Percentiles rank a stretch among this genome's conserved stretches.
phyloP scores from a whole-genome alignment of 2,113 vertebrate genomes.

The Scortum barcoo region DNA sequence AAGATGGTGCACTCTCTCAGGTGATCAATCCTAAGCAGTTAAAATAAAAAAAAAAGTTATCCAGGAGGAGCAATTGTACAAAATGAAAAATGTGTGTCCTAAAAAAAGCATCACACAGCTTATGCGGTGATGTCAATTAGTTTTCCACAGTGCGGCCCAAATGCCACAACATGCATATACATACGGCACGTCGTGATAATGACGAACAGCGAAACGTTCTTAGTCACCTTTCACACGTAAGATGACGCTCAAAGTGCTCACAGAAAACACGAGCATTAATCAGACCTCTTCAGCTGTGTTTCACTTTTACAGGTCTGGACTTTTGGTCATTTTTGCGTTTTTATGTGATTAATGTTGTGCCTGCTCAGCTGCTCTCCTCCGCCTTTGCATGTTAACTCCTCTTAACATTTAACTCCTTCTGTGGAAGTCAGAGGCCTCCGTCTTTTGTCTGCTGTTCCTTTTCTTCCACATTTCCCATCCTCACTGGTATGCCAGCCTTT shows the following conservation, averaged over 20 bases:
- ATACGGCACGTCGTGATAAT: too few species aligned
- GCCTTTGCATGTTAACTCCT: constrained; percentile 17
- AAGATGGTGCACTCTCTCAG: neutral
- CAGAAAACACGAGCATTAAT: neutral
- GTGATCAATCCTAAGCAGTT: neutral
- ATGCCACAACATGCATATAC: too few species aligned
- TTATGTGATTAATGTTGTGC: neutral
- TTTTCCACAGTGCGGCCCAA: too few species aligned
- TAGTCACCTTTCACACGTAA: neutral
- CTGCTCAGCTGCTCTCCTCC: constrained; percentile 25
- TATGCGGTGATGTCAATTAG: too few species aligned
- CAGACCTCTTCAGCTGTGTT: neutral
- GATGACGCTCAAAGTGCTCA: neutral
- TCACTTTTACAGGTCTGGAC: constrained; percentile 14
- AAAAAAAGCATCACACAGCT: too few species aligned
- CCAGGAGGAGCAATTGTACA: neutral
- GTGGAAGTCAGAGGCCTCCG: constrained; percentile 10
- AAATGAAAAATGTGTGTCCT: neutral
- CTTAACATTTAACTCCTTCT: constrained; percentile 4
- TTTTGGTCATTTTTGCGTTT: constrained; percentile 26
- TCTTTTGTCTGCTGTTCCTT: constrained; percentile 35
- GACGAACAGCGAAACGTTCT: neutral
- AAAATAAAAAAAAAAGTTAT: neutral
- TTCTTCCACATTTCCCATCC: constrained; percentile 37
- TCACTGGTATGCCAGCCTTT: constrained; percentile 44